Evolutionary conservation across 2,797 vertebrate genomes (phyloP).

Genomic region (Australoheros facetus): DNA sequence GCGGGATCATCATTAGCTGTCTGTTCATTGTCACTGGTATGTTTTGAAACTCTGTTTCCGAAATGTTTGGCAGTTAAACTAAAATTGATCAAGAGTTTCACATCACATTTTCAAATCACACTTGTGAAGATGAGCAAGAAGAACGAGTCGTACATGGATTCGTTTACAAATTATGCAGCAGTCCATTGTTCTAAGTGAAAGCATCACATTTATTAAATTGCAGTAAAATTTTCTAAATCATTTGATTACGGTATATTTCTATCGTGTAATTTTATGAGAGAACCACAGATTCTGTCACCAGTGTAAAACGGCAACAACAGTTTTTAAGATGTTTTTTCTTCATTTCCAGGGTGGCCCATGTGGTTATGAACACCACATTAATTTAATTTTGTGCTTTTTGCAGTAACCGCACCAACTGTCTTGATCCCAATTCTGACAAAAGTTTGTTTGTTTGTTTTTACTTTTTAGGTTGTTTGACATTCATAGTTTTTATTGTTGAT

Average conservation of each 20-base stretch:
- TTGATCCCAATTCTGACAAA: too few relatives aligned
- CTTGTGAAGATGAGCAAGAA: neutral
- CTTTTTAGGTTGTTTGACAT: too few relatives aligned
- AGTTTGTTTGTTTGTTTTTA: too few relatives aligned
- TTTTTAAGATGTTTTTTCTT: neutral
- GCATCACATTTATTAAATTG: neutral
- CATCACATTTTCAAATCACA: neutral
- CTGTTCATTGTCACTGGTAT: neutral
- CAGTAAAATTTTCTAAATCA: neutral
- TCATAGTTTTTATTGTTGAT: too few relatives aligned
- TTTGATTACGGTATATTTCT: neutral
- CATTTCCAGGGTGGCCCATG: neutral
- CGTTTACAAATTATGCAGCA: neutral
- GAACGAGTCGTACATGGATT: neutral
- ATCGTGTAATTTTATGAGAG: neutral
- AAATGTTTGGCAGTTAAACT: fast-evolving
- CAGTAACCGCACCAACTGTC: too few relatives aligned
- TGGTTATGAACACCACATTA: too few relatives aligned
- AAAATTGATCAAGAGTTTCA: neutral
- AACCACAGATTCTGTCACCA: neutral
- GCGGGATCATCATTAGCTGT: neutral
- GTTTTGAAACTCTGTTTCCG: neutral
- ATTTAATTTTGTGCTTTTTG: too few relatives aligned
- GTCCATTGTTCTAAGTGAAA: neutral
- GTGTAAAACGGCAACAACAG: fast-evolving